phyloP scores from a whole-genome alignment of 2,888 invertebrate species.

The Eumacrocentrus americanus region DNA sequence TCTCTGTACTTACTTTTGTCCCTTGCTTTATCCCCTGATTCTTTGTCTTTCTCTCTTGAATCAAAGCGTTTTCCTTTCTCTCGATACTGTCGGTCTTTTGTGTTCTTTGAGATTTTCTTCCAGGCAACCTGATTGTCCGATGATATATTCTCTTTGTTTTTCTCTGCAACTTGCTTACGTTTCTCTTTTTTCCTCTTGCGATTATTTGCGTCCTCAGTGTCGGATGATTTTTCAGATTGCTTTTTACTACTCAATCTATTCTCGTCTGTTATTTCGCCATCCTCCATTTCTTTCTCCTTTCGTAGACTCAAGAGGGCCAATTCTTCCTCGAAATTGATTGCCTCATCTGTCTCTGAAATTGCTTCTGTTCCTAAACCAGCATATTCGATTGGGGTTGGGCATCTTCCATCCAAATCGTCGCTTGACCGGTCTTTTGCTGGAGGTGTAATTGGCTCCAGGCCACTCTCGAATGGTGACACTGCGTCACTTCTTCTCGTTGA shows the following conservation, averaged over 20 bases:
- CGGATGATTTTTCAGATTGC: conserved; percentile 48
- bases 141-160: conserved; percentile 64
- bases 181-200: conserved; percentile 65
- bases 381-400: conserved; percentile 59
- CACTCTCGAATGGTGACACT: conserved; percentile 47
- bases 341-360: conserved; percentile 61
- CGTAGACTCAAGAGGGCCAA: conserved; percentile 53
- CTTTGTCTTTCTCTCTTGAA: conserved; percentile 55
- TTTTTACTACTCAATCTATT: conserved; percentile 43
- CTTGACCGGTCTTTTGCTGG: conserved; percentile 51
- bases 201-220: conserved; percentile 40
- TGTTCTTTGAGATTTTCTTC: conserved; percentile 80
- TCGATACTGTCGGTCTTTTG: conserved; percentile 43
- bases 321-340: conserved; percentile 60
- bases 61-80: conserved; percentile 22
- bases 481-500: conserved; percentile 11
- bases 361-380: conserved; percentile 62
- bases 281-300: conserved; percentile 60
- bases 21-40: conserved; percentile 53
- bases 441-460: conserved; percentile 57
- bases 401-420: conserved; percentile 58
- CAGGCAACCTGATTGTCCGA: conserved; percentile 67
- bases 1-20: conserved; percentile 40
- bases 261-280: conserved; percentile 51
- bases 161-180: conserved; percentile 60